Base-by-base conservation (phyloP, 2,888 invertebrate species). In the Cerceris ruficornis region DNA sequence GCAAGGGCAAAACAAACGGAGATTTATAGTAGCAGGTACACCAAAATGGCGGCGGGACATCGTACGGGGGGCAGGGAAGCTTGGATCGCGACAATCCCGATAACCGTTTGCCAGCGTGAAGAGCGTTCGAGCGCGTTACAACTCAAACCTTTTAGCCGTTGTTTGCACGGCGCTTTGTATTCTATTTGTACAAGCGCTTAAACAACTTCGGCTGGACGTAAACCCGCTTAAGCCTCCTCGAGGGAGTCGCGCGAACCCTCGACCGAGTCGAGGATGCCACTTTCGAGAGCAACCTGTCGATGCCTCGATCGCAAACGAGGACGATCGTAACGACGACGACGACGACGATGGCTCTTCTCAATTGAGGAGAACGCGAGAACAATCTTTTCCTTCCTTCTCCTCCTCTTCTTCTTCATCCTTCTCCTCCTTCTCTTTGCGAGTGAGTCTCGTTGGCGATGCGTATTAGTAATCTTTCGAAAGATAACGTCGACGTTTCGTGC, bases 111-210 rank as follows among this genome's bases (percentile, higher is more conserved):
- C 89, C 81, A 81, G 88, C 86, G 82, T 87, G 88, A 87, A 84
- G 87, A 88, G 90, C 88, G 87, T 88, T 88, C 90, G 88, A 89
- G 88, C 90, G 90, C 90, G 89, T 91, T 91, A 91, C 91, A 91
- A 90, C 91, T 91, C 90, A 91, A 91, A 91, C 91, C 91, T 91
- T 91, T 91, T 91, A 91, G 91, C 88, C 89, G 87, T 85, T 91
- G 91, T 91, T 92, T 92, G 90, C 88, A 81, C 88, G 88, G 87
- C 85, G 90, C 88, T 88, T 91, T 90, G 90, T 90, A 90, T 90
- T 90, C 84, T 91, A 88, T 91, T 91, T 91, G 88, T 91, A 91
- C 90, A 90, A 91, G 86, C 90, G 91, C 91, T 91, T 91, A 91
- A 91, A 91, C 90, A 91, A 91, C 91, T 88, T 86, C 83, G 83